Percentiles rank a stretch among this genome's conserved stretches.
Evolutionary conservation across 1,140 invertebrate species (phyloP).

Genomic region (Lutraria rhynchaena): DNA sequence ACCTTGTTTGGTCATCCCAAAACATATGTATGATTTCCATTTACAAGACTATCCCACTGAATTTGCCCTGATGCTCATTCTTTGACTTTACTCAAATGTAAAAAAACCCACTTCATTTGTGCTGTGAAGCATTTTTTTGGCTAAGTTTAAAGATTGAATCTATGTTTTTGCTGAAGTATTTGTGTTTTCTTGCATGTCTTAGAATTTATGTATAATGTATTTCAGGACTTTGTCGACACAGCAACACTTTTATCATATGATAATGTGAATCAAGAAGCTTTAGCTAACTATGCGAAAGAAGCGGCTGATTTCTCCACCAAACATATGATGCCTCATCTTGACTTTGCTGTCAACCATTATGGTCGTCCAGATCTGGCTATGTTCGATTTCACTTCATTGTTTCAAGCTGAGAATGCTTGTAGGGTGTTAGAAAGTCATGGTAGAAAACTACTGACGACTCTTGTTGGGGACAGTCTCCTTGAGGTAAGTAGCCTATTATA

Average conservation of each 20-base stretch:
- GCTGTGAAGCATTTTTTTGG: too few species aligned
- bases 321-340: slow-evolving; percentile 92
- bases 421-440: slow-evolving; percentile 90
- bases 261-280: slow-evolving; percentile 94
- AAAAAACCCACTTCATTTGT: too few species aligned
- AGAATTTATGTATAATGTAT: slow-evolving; percentile 42
- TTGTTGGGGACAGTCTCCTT: slow-evolving; percentile 97
- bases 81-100: too few species aligned
- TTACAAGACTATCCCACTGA: too few species aligned
- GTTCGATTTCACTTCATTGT: slow-evolving; percentile 99
- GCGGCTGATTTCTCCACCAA: slow-evolving; percentile 98
- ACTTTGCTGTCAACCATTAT: slow-evolving; percentile 99
- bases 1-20: too few species aligned
- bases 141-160: too few species aligned
- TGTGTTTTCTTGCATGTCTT: too few species aligned
- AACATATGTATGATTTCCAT: too few species aligned
- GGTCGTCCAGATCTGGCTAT: slow-evolving; percentile 99
- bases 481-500: slow-evolving; percentile 91
- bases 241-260: slow-evolving; percentile 91
- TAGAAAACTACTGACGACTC: slow-evolving; percentile 90
- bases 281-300: slow-evolving; percentile 93
- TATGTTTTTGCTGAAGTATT: too few species aligned
- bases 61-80: too few species aligned
- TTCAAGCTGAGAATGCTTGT: slow-evolving; percentile 96
- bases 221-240: slow-evolving; percentile 94